Percentiles rank a stretch among this genome's conserved stretches.
phyloP scores from a whole-genome alignment of 2,797 vertebrate genomes.

The Glossophaga mutica region DNA sequence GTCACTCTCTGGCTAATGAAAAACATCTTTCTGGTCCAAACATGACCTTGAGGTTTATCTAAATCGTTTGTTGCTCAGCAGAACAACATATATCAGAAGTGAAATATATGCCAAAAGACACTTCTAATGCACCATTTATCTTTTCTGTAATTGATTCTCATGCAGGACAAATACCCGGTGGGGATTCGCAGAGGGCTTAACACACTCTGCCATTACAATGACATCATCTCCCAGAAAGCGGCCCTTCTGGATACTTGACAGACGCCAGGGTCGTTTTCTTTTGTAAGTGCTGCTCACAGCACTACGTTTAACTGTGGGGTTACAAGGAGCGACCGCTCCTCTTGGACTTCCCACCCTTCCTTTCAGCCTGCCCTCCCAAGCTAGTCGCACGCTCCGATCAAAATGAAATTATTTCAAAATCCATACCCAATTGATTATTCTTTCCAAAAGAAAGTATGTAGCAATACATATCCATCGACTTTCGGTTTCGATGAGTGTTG shows the following conservation, averaged over 20 bases:
- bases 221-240: slow-evolving; percentile 77
- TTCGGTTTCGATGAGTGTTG: slow-evolving; percentile 53
- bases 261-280: slow-evolving; percentile 50
- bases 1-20: slow-evolving; percentile 76
- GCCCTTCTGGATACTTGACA: slow-evolving; percentile 70
- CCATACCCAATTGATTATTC: slow-evolving; percentile 62
- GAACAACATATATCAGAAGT: slow-evolving; percentile 77
- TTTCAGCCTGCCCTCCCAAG: not conserved
- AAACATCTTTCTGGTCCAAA: slow-evolving; percentile 76
- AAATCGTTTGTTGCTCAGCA: slow-evolving; percentile 73
- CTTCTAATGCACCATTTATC: slow-evolving; percentile 74
- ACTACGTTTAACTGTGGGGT: slow-evolving; percentile 37
- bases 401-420: slow-evolving; percentile 77
- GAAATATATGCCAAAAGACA: slow-evolving; percentile 76
- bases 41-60: slow-evolving; percentile 78
- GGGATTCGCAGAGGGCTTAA: slow-evolving; percentile 69
- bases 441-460: slow-evolving; percentile 60
- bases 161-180: slow-evolving; percentile 76
- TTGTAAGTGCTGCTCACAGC: slow-evolving; percentile 29
- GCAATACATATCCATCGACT: slow-evolving; percentile 44
- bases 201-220: slow-evolving; percentile 65
- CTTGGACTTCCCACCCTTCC: not conserved
- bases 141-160: slow-evolving; percentile 80
- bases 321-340: slow-evolving; percentile 25
- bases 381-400: slow-evolving; percentile 49